These are phyloP conservation scores for Enteromius mattozi DNA, from an alignment of 2,797 vertebrate genomes.

Conservation along the genomic window DNA sequence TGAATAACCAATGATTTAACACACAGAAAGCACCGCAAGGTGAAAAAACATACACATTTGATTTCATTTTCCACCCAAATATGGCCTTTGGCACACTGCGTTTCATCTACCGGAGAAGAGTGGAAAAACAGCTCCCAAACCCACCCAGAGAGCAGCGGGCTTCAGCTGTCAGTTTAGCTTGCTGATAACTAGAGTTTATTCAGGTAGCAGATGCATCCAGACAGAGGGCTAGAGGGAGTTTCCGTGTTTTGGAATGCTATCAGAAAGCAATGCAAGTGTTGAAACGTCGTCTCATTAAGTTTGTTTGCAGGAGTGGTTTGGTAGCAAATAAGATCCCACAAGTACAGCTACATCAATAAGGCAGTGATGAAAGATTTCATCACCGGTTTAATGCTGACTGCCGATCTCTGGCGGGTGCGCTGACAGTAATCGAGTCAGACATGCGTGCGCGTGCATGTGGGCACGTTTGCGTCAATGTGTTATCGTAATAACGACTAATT, in stretches of 20 bases:
- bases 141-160: slow-evolving; percentile 7
- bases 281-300: slow-evolving; percentile 51
- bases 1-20: slow-evolving; percentile 34
- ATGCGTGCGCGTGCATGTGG: neutral
- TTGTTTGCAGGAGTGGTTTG: slow-evolving; percentile 46
- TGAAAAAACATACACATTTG: slow-evolving; percentile 29
- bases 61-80: slow-evolving; percentile 38
- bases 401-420: slow-evolving; percentile 36
- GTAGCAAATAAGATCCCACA: slow-evolving; percentile 52
- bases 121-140: neutral
- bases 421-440: slow-evolving; percentile 54
- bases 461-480: slow-evolving; percentile 21
- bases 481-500: slow-evolving; percentile 58
- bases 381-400: slow-evolving; percentile 42
- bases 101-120: slow-evolving; percentile 33
- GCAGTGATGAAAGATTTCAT: slow-evolving; percentile 54
- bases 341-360: slow-evolving; percentile 52
- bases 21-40: slow-evolving; percentile 8
- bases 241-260: slow-evolving; percentile 45
- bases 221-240: slow-evolving; percentile 40
- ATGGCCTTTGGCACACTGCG: slow-evolving; percentile 10
- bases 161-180: slow-evolving; percentile 44
- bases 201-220: slow-evolving; percentile 45
- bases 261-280: slow-evolving; percentile 44
- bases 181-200: slow-evolving; percentile 54